Conservation (phyloP, 2,888 invertebrate species). For the Carterocephalus palaemon region DNA sequence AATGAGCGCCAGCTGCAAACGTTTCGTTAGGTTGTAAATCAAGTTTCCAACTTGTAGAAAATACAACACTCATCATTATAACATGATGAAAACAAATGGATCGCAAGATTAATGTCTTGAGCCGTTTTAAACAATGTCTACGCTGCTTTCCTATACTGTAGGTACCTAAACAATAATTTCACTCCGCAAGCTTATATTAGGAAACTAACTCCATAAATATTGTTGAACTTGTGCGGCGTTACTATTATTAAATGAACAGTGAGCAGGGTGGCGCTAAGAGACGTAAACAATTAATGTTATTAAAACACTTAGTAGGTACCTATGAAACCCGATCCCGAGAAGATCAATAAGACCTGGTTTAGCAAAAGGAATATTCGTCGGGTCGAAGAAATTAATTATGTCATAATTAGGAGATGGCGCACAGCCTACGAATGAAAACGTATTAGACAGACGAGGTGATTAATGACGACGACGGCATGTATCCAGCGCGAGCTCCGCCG, state of each 20-base stretch:
- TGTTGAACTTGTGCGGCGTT: constrained; percentile 50
- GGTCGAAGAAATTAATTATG: constrained; percentile 72
- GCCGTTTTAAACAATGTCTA: constrained; percentile 37
- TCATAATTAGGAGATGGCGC: constrained; percentile 68
- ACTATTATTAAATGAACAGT: constrained; percentile 53
- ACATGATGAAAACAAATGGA: constrained; percentile 53
- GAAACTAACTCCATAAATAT: constrained; percentile 65
- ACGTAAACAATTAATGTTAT: constrained; percentile 71
- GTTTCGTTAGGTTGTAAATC: constrained; percentile 13
- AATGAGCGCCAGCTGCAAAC: constrained; percentile 88
- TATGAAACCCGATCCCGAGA: constrained; percentile 53
- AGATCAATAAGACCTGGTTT: constrained; percentile 55
- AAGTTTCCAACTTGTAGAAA: constrained; percentile 3
- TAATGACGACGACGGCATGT: constrained; percentile 62
- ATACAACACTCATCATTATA: constrained; percentile 48
- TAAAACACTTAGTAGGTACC: constrained; percentile 71
- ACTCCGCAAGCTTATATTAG: constrained; percentile 45
- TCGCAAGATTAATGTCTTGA: constrained; percentile 47
- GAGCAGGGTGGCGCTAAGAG: constrained; percentile 62
- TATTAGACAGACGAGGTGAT: constrained; percentile 75
- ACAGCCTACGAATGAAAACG: constrained; percentile 68
- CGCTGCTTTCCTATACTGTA: constrained; percentile 45
- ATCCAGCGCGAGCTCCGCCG: constrained; percentile 41
- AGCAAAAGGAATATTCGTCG: constrained; percentile 51
- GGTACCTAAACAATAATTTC: constrained; percentile 45